A percentile compares a stretch with the other conserved stretches of the same genome.
phyloP scores from a whole-genome alignment of 1,140 invertebrate genomes.

The Lerema accius region DNA sequence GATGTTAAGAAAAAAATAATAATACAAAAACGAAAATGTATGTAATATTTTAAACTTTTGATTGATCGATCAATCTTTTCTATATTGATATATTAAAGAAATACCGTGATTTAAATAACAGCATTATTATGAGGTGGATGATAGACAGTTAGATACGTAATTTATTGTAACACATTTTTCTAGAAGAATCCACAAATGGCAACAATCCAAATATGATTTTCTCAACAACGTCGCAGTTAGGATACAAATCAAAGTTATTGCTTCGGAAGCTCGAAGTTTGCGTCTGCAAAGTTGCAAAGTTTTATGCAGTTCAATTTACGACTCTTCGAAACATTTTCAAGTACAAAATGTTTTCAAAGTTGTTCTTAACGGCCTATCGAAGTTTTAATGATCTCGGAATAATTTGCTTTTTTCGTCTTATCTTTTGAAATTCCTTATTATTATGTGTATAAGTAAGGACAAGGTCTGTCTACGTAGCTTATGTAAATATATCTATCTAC shows the following conservation, averaged over 20 bases:
- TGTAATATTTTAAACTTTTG: no score
- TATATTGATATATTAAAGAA: no score
- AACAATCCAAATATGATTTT: constrained; percentile 24
- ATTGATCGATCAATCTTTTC: no score
- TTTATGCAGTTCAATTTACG: constrained; percentile 30
- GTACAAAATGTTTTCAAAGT: constrained; percentile 31
- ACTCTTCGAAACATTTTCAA: constrained; percentile 22
- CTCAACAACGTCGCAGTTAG: constrained; percentile 6
- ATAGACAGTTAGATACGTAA: no score
- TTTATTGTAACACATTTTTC: no score
- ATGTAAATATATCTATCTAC: no score
- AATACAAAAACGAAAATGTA: no score
- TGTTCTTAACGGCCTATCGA: constrained; percentile 17
- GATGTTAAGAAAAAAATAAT: no score
- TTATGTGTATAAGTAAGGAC: background rate
- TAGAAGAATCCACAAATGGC: constrained; percentile 4
- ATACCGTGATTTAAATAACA: no score
- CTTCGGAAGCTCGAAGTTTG: constrained; percentile 26
- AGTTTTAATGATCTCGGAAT: constrained; percentile 14
- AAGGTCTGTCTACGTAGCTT: no score
- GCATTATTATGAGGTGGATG: no score
- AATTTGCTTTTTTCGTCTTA: background rate
- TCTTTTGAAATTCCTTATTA: no score
- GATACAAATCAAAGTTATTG: constrained; percentile 27
- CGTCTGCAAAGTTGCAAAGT: constrained; percentile 40